Evolutionary conservation across 2,797 vertebrate genomes (phyloP), one percentile per base, ranked within the genome.

Genomic region (Discoglossus pictus): DNA sequence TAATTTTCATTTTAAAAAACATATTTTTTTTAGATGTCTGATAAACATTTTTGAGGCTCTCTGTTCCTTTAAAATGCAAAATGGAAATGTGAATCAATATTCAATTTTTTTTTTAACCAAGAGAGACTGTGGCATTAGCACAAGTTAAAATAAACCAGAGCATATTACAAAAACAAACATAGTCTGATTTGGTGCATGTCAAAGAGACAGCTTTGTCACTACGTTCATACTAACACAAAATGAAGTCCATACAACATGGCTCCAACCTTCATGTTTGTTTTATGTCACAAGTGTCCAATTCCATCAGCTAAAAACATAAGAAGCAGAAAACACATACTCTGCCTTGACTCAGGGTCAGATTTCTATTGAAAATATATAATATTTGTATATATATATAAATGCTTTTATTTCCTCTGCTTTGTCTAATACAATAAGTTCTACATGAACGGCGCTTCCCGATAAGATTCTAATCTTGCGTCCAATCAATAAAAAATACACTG

Each of bases 381-480:
- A 44, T 73, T n/a, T n/a, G n/a, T n/a, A n/a, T n/a, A n/a, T n/a
- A n/a, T n/a, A n/a, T n/a, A 18, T 54, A 65, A 46, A 35, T 86
- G 82, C 84, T 83, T 87, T 87, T 82, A 84, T 83, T 86, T 79
- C 81, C 83, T 80, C 84, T 80, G 75, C 80, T 83, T 73, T 76
- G 48, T 82, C 84, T 81, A 82, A 79, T 79, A 72, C 67, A 74
- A 79, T 82, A 85, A 87, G 80, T 82, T 80, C 80, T 86, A 81
- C 84, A 84, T 86, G 84, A 77, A 84, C 72, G 76, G 74, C 1
- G 50, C 80, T 43, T 11, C 16, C 16, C 83, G 84, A 85, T 87
- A 82, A 83, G 87, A 87, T 88, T 87, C 85, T 79, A 83, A 86
- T 81, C 80, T 89, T 84, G 83, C 80, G 78, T 79, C 78, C 83